Evolutionary conservation across 2,113 vertebrate genomes (phyloP).

Genomic region (Emydura subglobosa): DNA sequence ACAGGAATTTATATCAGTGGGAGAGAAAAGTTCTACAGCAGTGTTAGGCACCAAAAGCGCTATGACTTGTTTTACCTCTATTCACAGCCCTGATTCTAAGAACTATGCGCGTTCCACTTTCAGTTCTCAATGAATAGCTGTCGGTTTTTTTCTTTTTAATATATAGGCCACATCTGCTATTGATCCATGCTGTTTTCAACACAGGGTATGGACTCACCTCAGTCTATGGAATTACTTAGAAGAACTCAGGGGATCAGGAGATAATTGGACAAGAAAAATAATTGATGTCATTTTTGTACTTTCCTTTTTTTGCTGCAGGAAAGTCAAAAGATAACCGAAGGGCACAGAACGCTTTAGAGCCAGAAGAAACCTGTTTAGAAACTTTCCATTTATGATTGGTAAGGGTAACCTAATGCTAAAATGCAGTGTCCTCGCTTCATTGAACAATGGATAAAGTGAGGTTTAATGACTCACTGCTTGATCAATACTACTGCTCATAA

Average conservation of each 20-base stretch:
- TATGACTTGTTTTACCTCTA: slow-evolving; percentile 10
- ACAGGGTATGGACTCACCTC: slow-evolving; percentile 28
- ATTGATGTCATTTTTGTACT: slow-evolving; percentile 50
- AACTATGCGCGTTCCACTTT: slow-evolving; percentile 47
- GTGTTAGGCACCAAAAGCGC: background rate
- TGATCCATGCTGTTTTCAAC: slow-evolving; percentile 41
- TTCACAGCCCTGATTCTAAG: slow-evolving; percentile 7
- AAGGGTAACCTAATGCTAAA: background rate
- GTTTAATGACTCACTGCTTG: background rate
- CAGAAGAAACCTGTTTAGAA: background rate
- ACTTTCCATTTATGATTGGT: background rate
- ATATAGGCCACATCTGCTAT: slow-evolving; percentile 59
- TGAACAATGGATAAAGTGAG: background rate
- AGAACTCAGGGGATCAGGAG: slow-evolving; percentile 57
- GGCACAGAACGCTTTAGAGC: slow-evolving; percentile 18
- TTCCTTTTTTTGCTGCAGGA: slow-evolving; percentile 41
- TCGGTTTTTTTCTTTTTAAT: slow-evolving; percentile 31
- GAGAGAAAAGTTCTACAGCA: background rate
- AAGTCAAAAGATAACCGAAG: slow-evolving; percentile 56
- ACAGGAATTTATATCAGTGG: background rate
- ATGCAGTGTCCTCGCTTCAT: background rate
- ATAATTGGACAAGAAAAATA: slow-evolving; percentile 68
- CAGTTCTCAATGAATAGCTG: background rate
- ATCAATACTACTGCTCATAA: background rate
- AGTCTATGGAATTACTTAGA: slow-evolving; percentile 43